A percentile compares a stretch with the other conserved stretches of the same genome.
phyloP scores from a whole-genome alignment of 2,797 vertebrate genomes.

The Mastacembelus armatus region DNA sequence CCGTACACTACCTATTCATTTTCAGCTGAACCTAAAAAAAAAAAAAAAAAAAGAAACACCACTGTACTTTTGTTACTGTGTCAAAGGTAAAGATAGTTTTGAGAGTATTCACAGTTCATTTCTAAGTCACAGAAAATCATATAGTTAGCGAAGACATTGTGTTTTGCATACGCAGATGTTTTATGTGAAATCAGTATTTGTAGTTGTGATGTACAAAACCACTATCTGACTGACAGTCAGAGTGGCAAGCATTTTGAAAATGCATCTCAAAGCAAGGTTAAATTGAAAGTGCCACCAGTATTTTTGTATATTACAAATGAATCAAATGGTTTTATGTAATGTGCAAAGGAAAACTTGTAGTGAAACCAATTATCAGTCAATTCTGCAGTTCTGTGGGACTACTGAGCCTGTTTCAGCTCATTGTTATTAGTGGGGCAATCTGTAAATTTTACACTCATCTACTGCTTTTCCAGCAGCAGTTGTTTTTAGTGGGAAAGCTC shows the following conservation, averaged over 20 bases:
- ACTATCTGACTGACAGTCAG: not conserved
- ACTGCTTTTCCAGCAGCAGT: not conserved
- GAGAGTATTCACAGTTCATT: not conserved
- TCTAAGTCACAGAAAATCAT: not conserved
- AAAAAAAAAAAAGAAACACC: constrained; percentile 4
- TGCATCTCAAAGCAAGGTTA: not conserved
- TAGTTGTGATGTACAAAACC: not conserved
- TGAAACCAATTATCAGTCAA: not conserved
- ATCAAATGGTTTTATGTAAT: not conserved
- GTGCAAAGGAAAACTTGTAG: too few relatives aligned
- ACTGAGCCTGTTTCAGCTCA: not conserved
- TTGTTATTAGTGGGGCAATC: not conserved
- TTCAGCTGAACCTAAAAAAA: constrained; percentile 12
- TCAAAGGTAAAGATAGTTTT: constrained; percentile 16
- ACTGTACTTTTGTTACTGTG: constrained; percentile 2
- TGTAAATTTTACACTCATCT: not conserved
- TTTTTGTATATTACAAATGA: too few relatives aligned
- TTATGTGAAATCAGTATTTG: not conserved
- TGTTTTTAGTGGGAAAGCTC: not conserved
- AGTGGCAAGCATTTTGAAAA: not conserved
- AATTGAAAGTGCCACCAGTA: too few relatives aligned
- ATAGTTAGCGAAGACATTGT: not conserved
- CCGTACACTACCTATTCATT: constrained; percentile 32
- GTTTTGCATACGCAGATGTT: not conserved
- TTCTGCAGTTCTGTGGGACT: not conserved